Base-by-base conservation (phyloP, 1,140 invertebrate genomes). In the Monomorium pharaonis region DNA sequence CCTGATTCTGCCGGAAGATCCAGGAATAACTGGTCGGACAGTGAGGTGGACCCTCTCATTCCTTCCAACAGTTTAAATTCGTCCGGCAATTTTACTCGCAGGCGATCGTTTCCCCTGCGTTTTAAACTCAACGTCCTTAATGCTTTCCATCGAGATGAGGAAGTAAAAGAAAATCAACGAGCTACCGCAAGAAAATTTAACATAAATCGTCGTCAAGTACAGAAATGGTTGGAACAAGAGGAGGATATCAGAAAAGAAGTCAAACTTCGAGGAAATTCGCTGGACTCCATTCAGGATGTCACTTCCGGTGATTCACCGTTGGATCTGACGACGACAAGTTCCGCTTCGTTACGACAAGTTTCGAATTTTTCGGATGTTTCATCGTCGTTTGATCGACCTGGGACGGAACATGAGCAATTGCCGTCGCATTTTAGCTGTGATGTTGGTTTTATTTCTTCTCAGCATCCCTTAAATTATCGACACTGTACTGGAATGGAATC, bases 171-270 rank as follows among this genome's bases (percentile, higher is more conserved):
- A 0, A 97, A 97, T 87, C 96, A 96, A 84, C 92, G 96, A 63
- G 96, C 96, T 12, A 96, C 96, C 0, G 96, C 96, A 0, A 94
- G 95, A 30, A 96, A 97, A 90, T 97, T 96, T 86, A 95, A 96
- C 65, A 96, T 97, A 77, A 96, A 97, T 89, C 94, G 96, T 5
- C 94, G 96, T n/a, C 96, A 97, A 91, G 96, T 97, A 10, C 96
- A 97, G 83, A 96, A 96, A 87, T 97, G 96, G 96, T 88, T 97
- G 3, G 94, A 95, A 16, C 96, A 96, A 75, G 96, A 96, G 75
- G 88, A 92, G 3, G 94, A 96, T 47, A 91, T 96, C 0, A 88
- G 95, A 3, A 93, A 92, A 21, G 95, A 95, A 42, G 94, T 94
- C 24, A 90, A 91, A 0, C 86, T 94, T 1, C 86, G 93, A 3